These are phyloP conservation scores for Arremon aurantiirostris DNA, from an alignment of 2,797 vertebrate genomes.

Conservation along the genomic window DNA sequence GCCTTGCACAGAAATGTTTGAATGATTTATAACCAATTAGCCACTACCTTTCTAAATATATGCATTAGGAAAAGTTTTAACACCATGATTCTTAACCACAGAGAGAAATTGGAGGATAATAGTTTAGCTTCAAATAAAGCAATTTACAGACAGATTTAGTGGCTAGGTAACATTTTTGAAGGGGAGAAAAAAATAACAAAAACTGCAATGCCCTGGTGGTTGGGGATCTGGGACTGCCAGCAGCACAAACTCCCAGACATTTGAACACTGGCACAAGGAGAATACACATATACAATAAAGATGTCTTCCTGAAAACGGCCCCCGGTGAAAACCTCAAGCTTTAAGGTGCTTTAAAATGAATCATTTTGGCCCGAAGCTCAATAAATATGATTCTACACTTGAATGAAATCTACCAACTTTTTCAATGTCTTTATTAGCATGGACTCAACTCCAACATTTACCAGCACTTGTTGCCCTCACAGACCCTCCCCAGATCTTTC, in stretches of 20 bases:
- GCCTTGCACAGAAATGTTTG: not conserved
- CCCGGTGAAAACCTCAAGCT: not conserved
- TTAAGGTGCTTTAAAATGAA: not conserved
- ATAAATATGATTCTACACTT: not conserved
- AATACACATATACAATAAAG: not conserved
- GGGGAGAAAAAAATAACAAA: not conserved
- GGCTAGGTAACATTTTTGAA: not conserved
- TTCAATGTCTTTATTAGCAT: not conserved
- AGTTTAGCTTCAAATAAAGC: not conserved
- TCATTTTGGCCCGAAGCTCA: not conserved
- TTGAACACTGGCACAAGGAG: not conserved
- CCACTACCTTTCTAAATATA: not conserved
- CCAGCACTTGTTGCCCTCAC: not conserved
- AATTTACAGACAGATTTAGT: not conserved
- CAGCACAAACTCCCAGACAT: not conserved
- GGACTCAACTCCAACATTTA: not conserved
- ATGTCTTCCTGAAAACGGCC: not conserved
- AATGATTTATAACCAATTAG: slow-evolving; percentile 31
- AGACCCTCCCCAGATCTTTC: not conserved
- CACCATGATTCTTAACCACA: not conserved
- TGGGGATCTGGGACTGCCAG: not conserved
- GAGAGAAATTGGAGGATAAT: slow-evolving; percentile 14
- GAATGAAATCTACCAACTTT: not conserved
- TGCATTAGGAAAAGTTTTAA: slow-evolving; percentile 7
- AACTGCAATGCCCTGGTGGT: not conserved